Conservation (phyloP, 2,888 invertebrate species). For the Microplitis deprimator region DNA sequence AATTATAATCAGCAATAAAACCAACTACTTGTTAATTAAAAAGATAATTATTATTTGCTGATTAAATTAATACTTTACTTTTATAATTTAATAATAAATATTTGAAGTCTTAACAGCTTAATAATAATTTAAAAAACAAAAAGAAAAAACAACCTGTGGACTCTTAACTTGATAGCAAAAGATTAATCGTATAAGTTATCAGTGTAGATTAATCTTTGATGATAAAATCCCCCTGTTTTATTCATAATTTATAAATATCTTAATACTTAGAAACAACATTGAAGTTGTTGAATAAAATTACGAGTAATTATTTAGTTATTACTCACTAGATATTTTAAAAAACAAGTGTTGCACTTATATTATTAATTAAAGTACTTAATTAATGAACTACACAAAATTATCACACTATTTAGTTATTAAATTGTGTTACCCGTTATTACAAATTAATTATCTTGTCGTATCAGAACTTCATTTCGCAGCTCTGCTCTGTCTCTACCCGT, state of each 20-base stretch:
- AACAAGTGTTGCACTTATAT: background rate
- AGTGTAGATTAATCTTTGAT: background rate
- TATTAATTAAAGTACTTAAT: background rate
- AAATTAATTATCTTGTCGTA: conserved; percentile 58
- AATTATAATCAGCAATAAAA: background rate
- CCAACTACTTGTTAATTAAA: background rate
- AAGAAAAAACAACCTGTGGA: conserved; percentile 1
- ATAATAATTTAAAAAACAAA: background rate
- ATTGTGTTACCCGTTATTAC: conserved; percentile 41
- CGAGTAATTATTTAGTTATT: background rate
- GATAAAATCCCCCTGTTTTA: background rate
- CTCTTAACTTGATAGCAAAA: background rate
- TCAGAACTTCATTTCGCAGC: conserved; percentile 65
- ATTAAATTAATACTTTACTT: background rate
- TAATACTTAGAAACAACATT: background rate
- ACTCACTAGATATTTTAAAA: background rate
- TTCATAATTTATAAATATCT: background rate
- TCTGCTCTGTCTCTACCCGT: conserved; percentile 56
- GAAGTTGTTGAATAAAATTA: background rate
- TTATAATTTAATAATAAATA: background rate
- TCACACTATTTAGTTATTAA: conserved; percentile 26
- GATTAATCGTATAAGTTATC: background rate
- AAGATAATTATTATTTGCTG: background rate
- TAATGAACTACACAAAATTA: conserved; percentile 11
- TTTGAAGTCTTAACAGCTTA: background rate